A percentile compares a stretch with the other conserved stretches of the same genome.
phyloP scores from a whole-genome alignment of 2,888 invertebrate genomes.

The Deilephila elpenor region DNA sequence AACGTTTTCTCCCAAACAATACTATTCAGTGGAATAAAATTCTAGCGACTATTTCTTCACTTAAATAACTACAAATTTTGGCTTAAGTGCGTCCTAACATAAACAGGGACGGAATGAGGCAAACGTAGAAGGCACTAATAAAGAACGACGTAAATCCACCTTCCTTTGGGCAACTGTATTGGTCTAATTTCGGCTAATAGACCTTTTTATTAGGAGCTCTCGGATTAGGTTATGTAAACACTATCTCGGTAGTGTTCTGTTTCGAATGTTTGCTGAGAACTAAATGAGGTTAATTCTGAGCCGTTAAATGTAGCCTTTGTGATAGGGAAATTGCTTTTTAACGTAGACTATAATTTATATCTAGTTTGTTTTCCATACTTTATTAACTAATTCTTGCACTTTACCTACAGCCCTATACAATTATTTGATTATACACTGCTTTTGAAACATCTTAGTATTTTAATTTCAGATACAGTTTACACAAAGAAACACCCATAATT shows the following conservation, averaged over 20 bases:
- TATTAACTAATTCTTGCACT: too few species aligned
- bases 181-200: constrained; percentile 22
- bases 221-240: not conserved
- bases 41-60: not conserved
- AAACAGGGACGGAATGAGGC: constrained; percentile 25
- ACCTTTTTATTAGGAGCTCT: constrained; percentile 5
- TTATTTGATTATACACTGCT: too few species aligned
- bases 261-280: not conserved
- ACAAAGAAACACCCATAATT: too few species aligned
- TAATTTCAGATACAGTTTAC: too few species aligned
- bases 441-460: too few species aligned
- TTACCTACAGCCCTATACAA: too few species aligned
- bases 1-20: constrained; percentile 6
- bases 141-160: constrained; percentile 25
- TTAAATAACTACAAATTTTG: constrained; percentile 21
- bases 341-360: too few species aligned
- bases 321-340: too few species aligned
- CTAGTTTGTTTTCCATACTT: too few species aligned
- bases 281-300: not conserved
- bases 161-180: constrained; percentile 17
- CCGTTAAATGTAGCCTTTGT: not conserved
- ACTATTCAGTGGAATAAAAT: not conserved
- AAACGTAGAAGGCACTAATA: constrained; percentile 21
- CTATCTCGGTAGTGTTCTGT: constrained; percentile 1
- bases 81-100: constrained; percentile 13